Conservation (phyloP, 2,113 vertebrate genomes). For the Scytalopus superciliaris region DNA sequence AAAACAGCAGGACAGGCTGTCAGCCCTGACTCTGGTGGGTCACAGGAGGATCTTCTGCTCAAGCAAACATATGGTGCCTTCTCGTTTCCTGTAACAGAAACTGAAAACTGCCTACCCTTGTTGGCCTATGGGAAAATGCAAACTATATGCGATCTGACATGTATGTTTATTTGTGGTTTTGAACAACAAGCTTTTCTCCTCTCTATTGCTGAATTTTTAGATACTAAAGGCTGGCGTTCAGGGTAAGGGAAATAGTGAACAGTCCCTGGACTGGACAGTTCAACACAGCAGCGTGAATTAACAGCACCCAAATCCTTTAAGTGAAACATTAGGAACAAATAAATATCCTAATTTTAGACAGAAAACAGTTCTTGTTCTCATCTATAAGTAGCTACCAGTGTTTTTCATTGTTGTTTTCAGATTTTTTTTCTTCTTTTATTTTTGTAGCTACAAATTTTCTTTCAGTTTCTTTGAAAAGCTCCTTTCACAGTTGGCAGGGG, state of each 20-base stretch:
- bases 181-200: neutral
- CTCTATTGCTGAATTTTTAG: neutral
- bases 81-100: neutral
- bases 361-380: neutral
- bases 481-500: neutral
- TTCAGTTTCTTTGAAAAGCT: neutral
- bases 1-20: neutral
- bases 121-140: neutral
- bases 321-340: neutral
- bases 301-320: neutral
- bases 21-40: neutral
- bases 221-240: neutral
- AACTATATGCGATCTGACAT: neutral
- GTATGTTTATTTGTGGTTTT: neutral
- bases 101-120: neutral
- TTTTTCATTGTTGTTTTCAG: neutral
- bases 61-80: neutral
- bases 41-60: neutral
- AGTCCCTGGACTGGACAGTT: neutral
- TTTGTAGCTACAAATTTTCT: neutral
- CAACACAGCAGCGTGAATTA: fast-evolving
- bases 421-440: neutral
- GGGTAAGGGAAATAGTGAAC: neutral
- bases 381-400: neutral
- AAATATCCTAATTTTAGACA: neutral